Conservation (phyloP, 2,113 vertebrate species). For the Etia nguti region DNA sequence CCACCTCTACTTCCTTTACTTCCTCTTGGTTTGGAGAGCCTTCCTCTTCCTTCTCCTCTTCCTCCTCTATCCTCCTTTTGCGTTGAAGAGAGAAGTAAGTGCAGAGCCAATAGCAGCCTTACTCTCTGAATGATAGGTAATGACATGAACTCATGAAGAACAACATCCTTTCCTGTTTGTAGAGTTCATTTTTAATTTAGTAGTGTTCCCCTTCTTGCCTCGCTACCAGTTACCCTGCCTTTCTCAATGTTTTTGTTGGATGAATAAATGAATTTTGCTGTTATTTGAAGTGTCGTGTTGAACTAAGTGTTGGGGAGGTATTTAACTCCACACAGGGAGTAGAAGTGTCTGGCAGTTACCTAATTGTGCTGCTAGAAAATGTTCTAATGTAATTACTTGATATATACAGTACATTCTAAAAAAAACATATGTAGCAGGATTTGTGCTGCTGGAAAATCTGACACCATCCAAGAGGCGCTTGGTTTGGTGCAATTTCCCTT, state of each 20-base stretch:
- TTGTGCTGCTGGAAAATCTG: background rate
- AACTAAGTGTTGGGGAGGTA: background rate
- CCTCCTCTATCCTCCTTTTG: slow-evolving; percentile 64
- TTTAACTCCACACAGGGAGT: background rate
- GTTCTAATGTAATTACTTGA: background rate
- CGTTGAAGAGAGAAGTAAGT: slow-evolving; percentile 77
- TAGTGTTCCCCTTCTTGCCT: slow-evolving; percentile 22
- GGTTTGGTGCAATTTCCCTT: background rate
- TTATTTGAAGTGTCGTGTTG: background rate
- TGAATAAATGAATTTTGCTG: background rate
- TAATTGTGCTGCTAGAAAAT: background rate
- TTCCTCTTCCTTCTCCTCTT: slow-evolving; percentile 57
- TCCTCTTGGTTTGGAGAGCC: slow-evolving; percentile 54
- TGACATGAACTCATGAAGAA: slow-evolving; percentile 49
- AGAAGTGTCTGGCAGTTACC: background rate
- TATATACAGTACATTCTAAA: accelerated
- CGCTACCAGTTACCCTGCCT: background rate
- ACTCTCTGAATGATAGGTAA: slow-evolving; percentile 69
- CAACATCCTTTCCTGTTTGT: slow-evolving; percentile 47
- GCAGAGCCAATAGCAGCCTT: slow-evolving; percentile 75
- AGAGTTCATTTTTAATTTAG: slow-evolving; percentile 47
- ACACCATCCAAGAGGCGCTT: background rate
- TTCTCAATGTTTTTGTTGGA: background rate
- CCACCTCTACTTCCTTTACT: slow-evolving; percentile 49
- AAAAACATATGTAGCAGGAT: background rate